Evolutionary conservation across 2,113 vertebrate genomes (phyloP).

Genomic region (Neodon shergylaensis): DNA sequence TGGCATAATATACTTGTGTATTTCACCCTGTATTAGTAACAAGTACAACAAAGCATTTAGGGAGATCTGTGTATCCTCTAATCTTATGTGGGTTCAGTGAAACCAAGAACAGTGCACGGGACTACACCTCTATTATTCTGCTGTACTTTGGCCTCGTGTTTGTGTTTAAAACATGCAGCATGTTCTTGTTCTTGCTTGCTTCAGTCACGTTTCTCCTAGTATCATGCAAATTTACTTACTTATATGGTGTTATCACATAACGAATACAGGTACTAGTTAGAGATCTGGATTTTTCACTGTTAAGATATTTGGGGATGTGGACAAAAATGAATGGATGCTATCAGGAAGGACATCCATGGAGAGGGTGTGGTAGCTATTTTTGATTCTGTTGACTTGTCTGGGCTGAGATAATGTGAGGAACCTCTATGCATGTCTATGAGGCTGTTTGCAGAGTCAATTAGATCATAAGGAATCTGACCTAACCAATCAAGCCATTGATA

Average conservation of each 20-base stretch:
- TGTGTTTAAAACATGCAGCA: not conserved
- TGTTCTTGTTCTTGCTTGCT: not conserved
- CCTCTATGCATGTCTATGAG: not conserved
- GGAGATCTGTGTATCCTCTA: not conserved
- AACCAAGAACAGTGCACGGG: not conserved
- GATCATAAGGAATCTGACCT: not conserved
- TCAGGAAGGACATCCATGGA: not conserved
- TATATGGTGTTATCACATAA: not conserved
- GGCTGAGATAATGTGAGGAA: not conserved
- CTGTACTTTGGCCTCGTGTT: not conserved
- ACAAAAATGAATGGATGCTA: not conserved
- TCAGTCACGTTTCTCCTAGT: accelerated
- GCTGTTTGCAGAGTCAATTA: not conserved
- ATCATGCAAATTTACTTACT: accelerated
- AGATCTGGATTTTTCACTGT: not conserved
- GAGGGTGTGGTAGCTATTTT: not conserved
- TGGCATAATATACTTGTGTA: conserved; percentile 65
- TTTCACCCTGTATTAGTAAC: not conserved
- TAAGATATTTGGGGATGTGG: not conserved
- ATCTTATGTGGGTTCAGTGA: not conserved
- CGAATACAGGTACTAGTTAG: not conserved
- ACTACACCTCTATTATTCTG: not conserved
- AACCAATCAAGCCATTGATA: not conserved
- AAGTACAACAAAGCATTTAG: not conserved
- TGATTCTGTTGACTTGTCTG: not conserved